phyloP scores from a whole-genome alignment of 2,797 vertebrate genomes.

The Aphelocoma californica region DNA sequence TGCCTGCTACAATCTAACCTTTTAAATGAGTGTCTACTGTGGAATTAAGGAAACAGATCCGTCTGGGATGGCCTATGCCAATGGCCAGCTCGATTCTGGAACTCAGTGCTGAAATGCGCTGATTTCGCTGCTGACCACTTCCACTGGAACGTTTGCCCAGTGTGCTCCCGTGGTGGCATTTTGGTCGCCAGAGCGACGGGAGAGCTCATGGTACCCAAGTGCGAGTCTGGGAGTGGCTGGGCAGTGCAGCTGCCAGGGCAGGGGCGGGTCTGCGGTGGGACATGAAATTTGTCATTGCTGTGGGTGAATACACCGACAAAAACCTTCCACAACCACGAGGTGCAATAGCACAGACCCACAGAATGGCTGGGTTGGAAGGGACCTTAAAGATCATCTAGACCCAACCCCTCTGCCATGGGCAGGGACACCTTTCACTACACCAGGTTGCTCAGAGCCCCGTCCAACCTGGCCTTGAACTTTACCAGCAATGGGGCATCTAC shows the following conservation, averaged over 20 bases:
- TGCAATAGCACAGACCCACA: no score
- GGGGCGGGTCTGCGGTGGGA: background rate
- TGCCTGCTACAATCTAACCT: background rate
- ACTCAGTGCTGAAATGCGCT: background rate
- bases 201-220: accelerated
- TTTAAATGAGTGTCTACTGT: background rate
- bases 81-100: background rate
- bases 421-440: background rate
- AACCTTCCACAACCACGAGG: background rate
- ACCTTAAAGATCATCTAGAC: background rate
- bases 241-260: background rate
- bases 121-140: background rate
- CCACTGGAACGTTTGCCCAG: accelerated
- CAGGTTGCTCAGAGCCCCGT: background rate
- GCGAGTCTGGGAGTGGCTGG: accelerated
- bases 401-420: background rate
- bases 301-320: no score
- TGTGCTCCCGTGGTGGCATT: accelerated
- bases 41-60: background rate
- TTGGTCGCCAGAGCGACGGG: accelerated
- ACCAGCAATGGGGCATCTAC: background rate
- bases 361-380: no score
- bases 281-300: background rate
- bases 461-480: background rate
- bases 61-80: background rate